A percentile compares a stretch with the other conserved stretches of the same genome.
phyloP scores from a whole-genome alignment of 2,888 invertebrate species.

The Diogma glabrata region DNA sequence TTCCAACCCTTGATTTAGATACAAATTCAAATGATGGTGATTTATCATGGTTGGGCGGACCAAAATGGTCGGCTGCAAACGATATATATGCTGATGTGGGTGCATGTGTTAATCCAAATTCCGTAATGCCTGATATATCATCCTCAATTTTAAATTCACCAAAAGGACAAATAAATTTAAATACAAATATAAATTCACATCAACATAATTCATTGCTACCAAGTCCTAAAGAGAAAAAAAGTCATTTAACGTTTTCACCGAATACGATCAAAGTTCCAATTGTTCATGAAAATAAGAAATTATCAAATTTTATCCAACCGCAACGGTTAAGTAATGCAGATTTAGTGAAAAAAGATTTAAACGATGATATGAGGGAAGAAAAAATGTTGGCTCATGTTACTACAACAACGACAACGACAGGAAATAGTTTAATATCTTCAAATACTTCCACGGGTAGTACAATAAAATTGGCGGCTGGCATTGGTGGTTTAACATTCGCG shows the following conservation, averaged over 20 bases:
- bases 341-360: slow-evolving; percentile 52
- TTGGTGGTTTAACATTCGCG: slow-evolving; percentile 35
- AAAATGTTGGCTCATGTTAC: slow-evolving; percentile 24
- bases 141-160: slow-evolving; percentile 32
- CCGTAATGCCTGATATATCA: slow-evolving; percentile 71
- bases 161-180: slow-evolving; percentile 29
- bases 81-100: slow-evolving; percentile 69
- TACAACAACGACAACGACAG: slow-evolving; percentile 27
- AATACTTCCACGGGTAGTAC: slow-evolving; percentile 26
- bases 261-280: slow-evolving; percentile 53
- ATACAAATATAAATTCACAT: slow-evolving; percentile 17
- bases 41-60: slow-evolving; percentile 23
- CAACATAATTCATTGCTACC: slow-evolving; percentile 38
- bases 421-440: slow-evolving; percentile 19
- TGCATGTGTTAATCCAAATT: slow-evolving; percentile 65
- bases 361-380: slow-evolving; percentile 42
- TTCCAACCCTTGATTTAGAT: slow-evolving; percentile 37
- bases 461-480: slow-evolving; percentile 35
- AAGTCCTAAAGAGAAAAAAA: slow-evolving; percentile 54
- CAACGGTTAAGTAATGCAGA: slow-evolving; percentile 29
- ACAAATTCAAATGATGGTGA: slow-evolving; percentile 27
- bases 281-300: slow-evolving; percentile 34
- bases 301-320: slow-evolving; percentile 9
- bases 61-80: slow-evolving; percentile 39
- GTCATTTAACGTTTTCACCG: slow-evolving; percentile 61